Evolutionary conservation across 2,113 vertebrate species (phyloP), one percentile per base, ranked within the genome.

Genomic region (Herpetotheres cachinnans): DNA sequence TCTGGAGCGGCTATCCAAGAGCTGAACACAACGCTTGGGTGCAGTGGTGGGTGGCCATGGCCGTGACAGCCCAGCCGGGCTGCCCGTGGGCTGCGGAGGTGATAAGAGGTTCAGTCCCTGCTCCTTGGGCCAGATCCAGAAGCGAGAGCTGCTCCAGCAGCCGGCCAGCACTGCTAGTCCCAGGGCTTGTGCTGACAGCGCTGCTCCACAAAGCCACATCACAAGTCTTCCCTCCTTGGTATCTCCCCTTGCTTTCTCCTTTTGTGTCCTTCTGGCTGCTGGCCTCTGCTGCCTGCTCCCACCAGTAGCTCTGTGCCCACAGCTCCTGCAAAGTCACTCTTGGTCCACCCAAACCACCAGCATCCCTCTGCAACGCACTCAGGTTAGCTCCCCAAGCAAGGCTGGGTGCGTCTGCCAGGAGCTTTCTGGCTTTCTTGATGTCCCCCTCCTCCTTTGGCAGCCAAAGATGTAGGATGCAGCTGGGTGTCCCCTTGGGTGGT

Each of bases 141-240:
- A 52, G 77, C 2, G 0, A 71, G 38, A 71, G 66, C 25, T 19
- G 63, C 40, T 71, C 78, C 74, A 84, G 61, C n/a, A 34, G 49
- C 38, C 0, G 0, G 14, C 14, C 36, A 59, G 30, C 4, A 2
- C 38, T 66, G 34, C 24, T 19, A 32, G 52, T 8, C 47, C 46
- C 0, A 0, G 15, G 38, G 13, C 50, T 78, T 2, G 3, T 24
- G 10, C 32, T 71, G 78, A 70, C 2, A 2, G 17, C 0, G 0
- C 32, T 27, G 36, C 63, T 62, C 59, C 0, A 0, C 0, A 2
- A 42, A 78, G 47, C 25, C 2, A 4, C 5, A 52, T 88, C 26
- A 36, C 8, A 7, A 12, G 7, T 36, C 29, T 58, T 54, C 29
- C 34, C 7, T 81, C 71, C 42, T 74, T 18, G 8, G 5, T 42